phyloP scores from a whole-genome alignment of 2,113 vertebrate species.

The Psammodynastes pulverulentus region DNA sequence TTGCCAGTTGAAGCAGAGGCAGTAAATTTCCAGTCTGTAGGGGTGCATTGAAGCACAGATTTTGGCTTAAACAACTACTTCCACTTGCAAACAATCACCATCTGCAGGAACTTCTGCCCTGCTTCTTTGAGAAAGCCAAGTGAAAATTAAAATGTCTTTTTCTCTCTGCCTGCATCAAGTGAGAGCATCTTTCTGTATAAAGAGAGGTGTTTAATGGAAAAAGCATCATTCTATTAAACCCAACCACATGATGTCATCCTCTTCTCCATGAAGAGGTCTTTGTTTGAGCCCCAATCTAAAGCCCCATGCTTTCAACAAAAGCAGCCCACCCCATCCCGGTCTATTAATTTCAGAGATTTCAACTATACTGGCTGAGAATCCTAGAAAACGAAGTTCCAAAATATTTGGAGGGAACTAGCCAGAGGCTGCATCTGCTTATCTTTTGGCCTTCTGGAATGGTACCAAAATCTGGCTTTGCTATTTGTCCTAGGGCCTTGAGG shows the following conservation, averaged over 20 bases:
- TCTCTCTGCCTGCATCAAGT: background rate
- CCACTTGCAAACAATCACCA: background rate
- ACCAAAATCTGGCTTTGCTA: too few relatives aligned
- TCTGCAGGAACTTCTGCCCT: background rate
- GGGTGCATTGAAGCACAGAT: background rate
- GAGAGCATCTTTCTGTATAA: background rate
- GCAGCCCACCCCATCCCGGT: background rate
- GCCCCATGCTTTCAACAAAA: background rate
- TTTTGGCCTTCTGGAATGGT: too few relatives aligned
- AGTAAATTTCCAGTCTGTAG: background rate
- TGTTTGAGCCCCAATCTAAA: background rate
- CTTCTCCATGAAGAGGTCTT: background rate
- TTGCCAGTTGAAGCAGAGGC: background rate
- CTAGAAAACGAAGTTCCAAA: background rate
- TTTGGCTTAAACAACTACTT: background rate
- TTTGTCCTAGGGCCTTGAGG: too few relatives aligned
- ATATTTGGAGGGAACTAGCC: background rate
- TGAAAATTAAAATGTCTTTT: background rate
- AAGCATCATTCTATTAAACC: background rate
- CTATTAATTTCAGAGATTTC: background rate
- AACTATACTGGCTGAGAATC: background rate
- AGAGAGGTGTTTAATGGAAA: background rate
- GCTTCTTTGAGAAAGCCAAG: background rate
- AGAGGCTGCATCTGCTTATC: background rate
- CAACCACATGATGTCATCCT: background rate